phyloP scores from a whole-genome alignment of 2,797 vertebrate genomes.

The Paedocypris micromegethes region DNA sequence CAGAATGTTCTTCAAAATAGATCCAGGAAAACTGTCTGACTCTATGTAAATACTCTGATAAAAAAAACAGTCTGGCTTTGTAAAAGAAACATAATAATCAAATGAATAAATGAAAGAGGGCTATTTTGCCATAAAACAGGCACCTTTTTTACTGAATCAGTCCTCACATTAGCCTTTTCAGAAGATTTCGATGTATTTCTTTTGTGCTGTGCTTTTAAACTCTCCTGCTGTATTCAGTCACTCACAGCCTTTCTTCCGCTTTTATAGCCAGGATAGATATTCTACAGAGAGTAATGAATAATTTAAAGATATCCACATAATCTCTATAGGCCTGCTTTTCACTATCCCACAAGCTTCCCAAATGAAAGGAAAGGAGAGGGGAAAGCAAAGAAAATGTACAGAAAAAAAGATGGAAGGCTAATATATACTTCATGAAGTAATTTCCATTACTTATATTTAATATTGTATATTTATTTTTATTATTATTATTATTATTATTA shows the following conservation, averaged over 20 bases:
- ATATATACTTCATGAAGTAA: neutral
- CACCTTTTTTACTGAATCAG: neutral
- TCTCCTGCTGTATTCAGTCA: neutral
- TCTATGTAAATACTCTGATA: no score
- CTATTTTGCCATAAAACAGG: conserved; percentile 3
- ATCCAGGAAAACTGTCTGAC: no score
- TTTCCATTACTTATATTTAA: no score
- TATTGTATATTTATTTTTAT: no score
- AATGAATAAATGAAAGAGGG: no score
- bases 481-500: no score
- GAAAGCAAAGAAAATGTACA: neutral
- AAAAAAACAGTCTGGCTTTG: no score
- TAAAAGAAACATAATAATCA: no score
- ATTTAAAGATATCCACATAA: conserved; percentile 62
- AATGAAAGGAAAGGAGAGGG: conserved; percentile 26
- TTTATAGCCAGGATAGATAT: conserved; percentile 55
- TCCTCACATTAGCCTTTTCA: neutral
- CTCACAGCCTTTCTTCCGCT: conserved; percentile 24
- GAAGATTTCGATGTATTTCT: neutral
- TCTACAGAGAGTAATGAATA: conserved; percentile 59
- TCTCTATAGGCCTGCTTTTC: conserved; percentile 40
- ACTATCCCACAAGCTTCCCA: conserved; percentile 29
- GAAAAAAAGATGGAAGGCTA: conserved; percentile 41
- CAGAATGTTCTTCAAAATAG: no score
- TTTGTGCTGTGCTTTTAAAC: neutral